A percentile compares a stretch with the other conserved stretches of the same genome.
Conservation (phyloP, 2,797 vertebrate species). For the Coregonus sp. region DNA sequence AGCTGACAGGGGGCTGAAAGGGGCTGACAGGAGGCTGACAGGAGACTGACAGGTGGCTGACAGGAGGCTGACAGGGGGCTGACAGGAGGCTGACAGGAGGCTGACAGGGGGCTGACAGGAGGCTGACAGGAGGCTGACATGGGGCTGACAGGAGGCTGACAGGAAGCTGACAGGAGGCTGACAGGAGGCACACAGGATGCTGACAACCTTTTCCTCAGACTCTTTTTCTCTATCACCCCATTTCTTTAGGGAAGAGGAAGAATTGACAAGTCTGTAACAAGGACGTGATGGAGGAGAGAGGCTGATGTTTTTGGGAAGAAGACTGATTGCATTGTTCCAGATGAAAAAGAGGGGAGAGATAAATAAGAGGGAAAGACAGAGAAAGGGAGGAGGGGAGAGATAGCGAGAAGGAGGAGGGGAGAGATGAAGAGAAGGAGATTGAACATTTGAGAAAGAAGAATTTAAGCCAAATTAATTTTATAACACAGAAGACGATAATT, state of each 20-base stretch:
- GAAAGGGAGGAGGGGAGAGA: constrained; percentile 1
- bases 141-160: background rate
- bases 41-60: too few species aligned
- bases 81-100: background rate
- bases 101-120: background rate
- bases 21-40: too few species aligned
- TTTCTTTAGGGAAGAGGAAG: constrained; percentile 12
- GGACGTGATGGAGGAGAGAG: constrained; percentile 11
- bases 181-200: background rate
- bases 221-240: background rate
- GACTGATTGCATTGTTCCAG: constrained; percentile 44
- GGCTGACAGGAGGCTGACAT: background rate
- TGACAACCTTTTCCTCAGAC: constrained; percentile 12
- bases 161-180: background rate
- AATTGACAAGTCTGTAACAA: constrained; percentile 28
- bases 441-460: too few species aligned
- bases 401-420: background rate
- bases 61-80: too few species aligned
- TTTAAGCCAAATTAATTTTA: too few species aligned
- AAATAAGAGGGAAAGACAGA: constrained; percentile 26
- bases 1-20: too few species aligned
- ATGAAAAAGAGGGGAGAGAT: constrained; percentile 31
- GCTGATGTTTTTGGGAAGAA: background rate
- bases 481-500: too few species aligned
- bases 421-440: too few species aligned